Evolutionary conservation across 2,113 vertebrate species (phyloP), one percentile per base, ranked within the genome.

Genomic region (Scomber japonicus): DNA sequence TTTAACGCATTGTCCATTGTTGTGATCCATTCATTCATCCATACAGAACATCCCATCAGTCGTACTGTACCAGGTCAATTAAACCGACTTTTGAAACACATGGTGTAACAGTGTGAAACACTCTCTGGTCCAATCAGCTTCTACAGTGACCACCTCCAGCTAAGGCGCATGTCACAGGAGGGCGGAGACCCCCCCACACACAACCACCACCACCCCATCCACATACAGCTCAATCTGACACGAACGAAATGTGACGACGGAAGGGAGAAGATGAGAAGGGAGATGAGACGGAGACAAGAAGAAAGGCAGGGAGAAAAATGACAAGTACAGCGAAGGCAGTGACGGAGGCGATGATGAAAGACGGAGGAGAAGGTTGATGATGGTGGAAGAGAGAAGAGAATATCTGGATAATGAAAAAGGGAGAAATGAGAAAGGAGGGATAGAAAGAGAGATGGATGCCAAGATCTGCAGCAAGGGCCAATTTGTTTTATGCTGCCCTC

Each of bases 91-190:
- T 66, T 78, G 54, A 74, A 79, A 77, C 40, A 54, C 0, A 30
- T 88, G 86, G 88, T 88, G 83, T 72, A 84, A 88, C 83, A 24
- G 31, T 35, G 65, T 80, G 83, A 78, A 88, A 88, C 61, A 46
- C 46, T 44, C 30, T 71, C 55, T 78, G 2, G 9, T 72, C 71
- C 80, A 73, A 59, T 77, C 68, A 63, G 63, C 27, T 71, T 44
- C 44, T 24, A 21, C 24, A 21, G 57, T 35, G 48, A 80, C 48
- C 60, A 72, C 65, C 72, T 68, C 56, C 64, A 61, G 69, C 51
- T 73, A 64, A 62, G 71, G 59, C 16, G 13, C 17, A 13, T 59
- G 63, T 31, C 71, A 51, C 11, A 16, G 1, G 16, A 71, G 51
- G 51, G 45, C 1, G 16, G 66, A 61, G 80, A 55, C 24, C 24